Base-by-base conservation (phyloP, 2,888 invertebrate species). In the Pammene fasciana region DNA sequence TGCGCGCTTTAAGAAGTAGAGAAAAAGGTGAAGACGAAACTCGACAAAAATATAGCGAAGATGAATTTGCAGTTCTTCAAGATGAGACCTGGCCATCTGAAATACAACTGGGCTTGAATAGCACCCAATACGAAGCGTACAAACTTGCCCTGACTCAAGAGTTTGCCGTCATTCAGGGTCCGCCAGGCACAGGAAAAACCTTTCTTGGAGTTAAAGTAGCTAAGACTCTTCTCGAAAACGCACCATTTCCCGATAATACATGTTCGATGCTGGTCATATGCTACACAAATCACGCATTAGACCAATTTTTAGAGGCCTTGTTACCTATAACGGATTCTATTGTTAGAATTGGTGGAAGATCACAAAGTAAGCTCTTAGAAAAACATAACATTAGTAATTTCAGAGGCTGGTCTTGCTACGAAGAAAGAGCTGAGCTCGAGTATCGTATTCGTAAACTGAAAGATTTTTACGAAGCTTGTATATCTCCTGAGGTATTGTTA, bases 101-200 rank as follows among this genome's bases (percentile, higher is more conserved):
- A 64, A 76, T 83, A 18, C 75, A 87, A 43, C 74, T 95, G 13
- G 79, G 86, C 50, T 86, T 97, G 11, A 95, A 97, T 82, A 84
- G 90, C 34, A 94, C 94, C 68, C 97, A 97, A 81, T 89, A 90
- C 67, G 80, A 84, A 11, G 97, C 97, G 0, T 94, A 94, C 76
- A 89, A 93, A 74, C 87, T 94, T n/a, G 95, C 96, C 0, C 82
- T 97, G 7, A 94, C 94, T 0, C 93, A 94, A 72, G 95, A 97
- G 80, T 94, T 97, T 75, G 94, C 94, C 0, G 92, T 97, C 0
- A 96, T 97, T 74, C 97, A 97, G 87, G 97, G 97, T 0, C 97
- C 97, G 0, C 97, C 97, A 0, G 97, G 97, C 5, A 97, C 97
- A 0, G 97, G 97, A 0, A 97, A 97, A 89, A 97, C 97, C 0